A percentile compares a stretch with the other conserved stretches of the same genome.
Conservation (phyloP, 2,888 invertebrate species). For the Cheilosia pagana region DNA sequence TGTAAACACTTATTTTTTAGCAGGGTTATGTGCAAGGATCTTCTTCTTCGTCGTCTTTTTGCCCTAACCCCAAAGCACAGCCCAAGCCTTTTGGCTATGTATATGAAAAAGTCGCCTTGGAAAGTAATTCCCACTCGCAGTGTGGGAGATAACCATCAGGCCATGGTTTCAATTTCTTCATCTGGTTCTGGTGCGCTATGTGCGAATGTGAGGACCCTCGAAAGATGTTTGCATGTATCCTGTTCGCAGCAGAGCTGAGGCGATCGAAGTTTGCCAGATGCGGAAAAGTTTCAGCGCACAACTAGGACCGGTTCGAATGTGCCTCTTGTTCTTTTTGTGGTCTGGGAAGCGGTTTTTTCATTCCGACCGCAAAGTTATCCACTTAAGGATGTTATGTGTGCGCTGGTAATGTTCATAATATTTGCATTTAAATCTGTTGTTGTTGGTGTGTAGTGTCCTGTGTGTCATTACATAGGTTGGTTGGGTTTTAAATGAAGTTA, state of each 20-base stretch:
- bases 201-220: slow-evolving; percentile 19
- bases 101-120: slow-evolving; percentile 13
- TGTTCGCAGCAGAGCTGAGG: slow-evolving; percentile 28
- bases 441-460: slow-evolving; percentile 6
- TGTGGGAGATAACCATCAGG: slow-evolving; percentile 57
- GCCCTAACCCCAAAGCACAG: background rate
- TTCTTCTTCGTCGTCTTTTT: slow-evolving; percentile 12
- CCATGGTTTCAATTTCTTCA: slow-evolving; percentile 60
- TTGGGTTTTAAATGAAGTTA: slow-evolving; percentile 65
- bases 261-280: slow-evolving; percentile 72
- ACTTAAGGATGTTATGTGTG: slow-evolving; percentile 70
- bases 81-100: background rate
- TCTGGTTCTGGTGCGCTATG: slow-evolving; percentile 13
- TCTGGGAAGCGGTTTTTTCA: slow-evolving; percentile 16
- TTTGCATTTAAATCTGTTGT: slow-evolving; percentile 58
- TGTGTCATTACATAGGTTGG: slow-evolving; percentile 55
- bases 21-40: slow-evolving; percentile 32
- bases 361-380: slow-evolving; percentile 68
- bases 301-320: slow-evolving; percentile 28
- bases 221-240: slow-evolving; percentile 56
- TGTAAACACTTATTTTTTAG: slow-evolving; percentile 55
- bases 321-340: background rate
- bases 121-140: slow-evolving; percentile 59
- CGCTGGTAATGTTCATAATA: slow-evolving; percentile 61
- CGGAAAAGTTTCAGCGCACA: slow-evolving; percentile 54